Base-by-base conservation (phyloP, 1,140 invertebrate genomes). In the Drosophila jambulina region DNA sequence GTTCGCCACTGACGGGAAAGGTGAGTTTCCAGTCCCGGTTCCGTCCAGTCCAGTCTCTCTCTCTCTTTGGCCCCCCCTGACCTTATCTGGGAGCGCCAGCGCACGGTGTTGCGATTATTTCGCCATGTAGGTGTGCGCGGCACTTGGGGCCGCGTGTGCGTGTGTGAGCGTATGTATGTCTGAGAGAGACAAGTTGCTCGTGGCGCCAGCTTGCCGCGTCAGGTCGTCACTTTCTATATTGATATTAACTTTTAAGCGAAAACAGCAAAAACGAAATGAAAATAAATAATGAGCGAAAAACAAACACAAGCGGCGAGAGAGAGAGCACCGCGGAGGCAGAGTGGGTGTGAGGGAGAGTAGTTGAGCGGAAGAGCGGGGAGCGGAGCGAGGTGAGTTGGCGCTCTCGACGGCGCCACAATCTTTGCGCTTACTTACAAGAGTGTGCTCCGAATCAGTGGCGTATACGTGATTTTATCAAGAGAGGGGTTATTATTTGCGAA, bases 1-100 rank as follows among this genome's bases (percentile, higher is more conserved):
- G 65, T 94, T 96, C 69, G 96, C 95, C 85, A 96, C 96, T 83
- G 95, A 96, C 92, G 96, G 95, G 79, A 96, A 96, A 95, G 95
- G 95, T 96, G 94, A 94, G 93, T 92, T 82, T 34, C 34, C 12
- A 36, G 34, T 86, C 75, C 15, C 17, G 15, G 21, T 25, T 25
- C 36, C 36, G 21, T 32, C 23, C 21, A 54, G 53, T 56, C 51
- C 51, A 32, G 27, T 12, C 46, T 12, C 27, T 15, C 60, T 29
- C 69, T 21, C 21, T 10, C 25, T 12, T 8, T 45, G 19, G 6
- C 13, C 7, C 25, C 40, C 42, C 17, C 49, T 40, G 25, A 12
- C 34, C 38, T 29, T 70, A 25, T 70, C 38, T 23, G 42, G 38
- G 42, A 36, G n/a, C 17, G 29, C 29, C 38, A 25, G 21, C 34